Evolutionary conservation across 2,113 vertebrate genomes (phyloP).

Genomic region (Cardinalis cardinalis): DNA sequence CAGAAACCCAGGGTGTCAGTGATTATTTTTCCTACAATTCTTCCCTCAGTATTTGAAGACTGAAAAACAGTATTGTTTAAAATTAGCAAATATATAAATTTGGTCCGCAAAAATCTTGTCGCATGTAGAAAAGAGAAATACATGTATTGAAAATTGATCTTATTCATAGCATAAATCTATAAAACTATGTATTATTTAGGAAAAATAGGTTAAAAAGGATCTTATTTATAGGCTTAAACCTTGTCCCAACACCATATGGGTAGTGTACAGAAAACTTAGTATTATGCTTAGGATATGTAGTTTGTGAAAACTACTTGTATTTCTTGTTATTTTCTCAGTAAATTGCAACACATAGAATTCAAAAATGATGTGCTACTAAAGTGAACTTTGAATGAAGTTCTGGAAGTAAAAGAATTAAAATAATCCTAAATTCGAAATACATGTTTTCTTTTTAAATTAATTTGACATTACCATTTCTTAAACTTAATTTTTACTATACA

Average conservation of each 20-base stretch:
- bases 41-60: conserved; percentile 8
- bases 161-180: conserved; percentile 62
- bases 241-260: conserved; percentile 56
- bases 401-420: conserved; percentile 47
- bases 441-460: conserved; percentile 65
- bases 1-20: conserved; percentile 42
- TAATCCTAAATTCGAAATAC: conserved; percentile 48
- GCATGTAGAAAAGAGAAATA: conserved; percentile 82
- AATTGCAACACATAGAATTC: conserved; percentile 35
- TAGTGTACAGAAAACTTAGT: conserved; percentile 51
- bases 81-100: conserved; percentile 73
- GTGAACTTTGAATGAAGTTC: conserved; percentile 23
- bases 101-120: conserved; percentile 74
- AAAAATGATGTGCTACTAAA: conserved; percentile 74
- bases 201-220: conserved; percentile 81
- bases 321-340: conserved; percentile 25
- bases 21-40: conserved; percentile 17
- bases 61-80: conserved; percentile 57
- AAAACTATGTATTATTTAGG: conserved; percentile 79
- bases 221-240: conserved; percentile 83
- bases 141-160: conserved; percentile 68
- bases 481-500: conserved; percentile 63
- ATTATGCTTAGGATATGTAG: neutral
- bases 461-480: conserved; percentile 45
- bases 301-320: conserved; percentile 23